These are phyloP conservation scores for Coenonympha glycerion DNA, from an alignment of 2,888 invertebrate genomes.

Conservation along the genomic window DNA sequence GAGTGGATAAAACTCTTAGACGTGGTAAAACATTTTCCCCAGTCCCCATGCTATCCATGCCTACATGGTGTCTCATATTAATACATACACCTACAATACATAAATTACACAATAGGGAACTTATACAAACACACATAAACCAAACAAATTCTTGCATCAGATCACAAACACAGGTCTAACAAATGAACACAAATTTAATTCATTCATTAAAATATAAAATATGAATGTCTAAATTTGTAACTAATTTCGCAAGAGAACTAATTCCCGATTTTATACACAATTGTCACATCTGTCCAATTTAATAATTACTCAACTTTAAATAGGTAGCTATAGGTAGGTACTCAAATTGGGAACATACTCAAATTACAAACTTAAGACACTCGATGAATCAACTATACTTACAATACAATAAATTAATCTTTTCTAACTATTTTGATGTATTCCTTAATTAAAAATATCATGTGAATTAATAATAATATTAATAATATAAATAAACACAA, in stretches of 20 bases:
- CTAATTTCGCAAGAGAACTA: too few species aligned
- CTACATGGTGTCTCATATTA: constrained; percentile 36
- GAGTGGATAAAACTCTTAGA: too few species aligned
- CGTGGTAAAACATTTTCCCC: constrained; percentile 8
- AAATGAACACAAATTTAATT: constrained; percentile 65
- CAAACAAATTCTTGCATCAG: constrained; percentile 68
- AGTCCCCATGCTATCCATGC: constrained; percentile 5
- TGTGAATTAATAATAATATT: constrained; percentile 64
- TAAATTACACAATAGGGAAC: constrained; percentile 76
- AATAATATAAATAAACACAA: constrained; percentile 58
- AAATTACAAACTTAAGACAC: too few species aligned
- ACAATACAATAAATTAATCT: constrained; percentile 73
- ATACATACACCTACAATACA: constrained; percentile 61
- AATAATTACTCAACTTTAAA: too few species aligned
- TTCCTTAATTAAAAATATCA: constrained; percentile 68
- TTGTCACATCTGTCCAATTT: too few species aligned
- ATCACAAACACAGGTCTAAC: constrained; percentile 71
- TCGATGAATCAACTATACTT: too few species aligned
- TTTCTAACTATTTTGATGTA: constrained; percentile 53
- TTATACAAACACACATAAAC: constrained; percentile 66
- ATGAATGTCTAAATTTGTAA: too few species aligned
- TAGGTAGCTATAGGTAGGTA: too few species aligned
- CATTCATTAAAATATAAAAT: too few species aligned
- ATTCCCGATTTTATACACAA: too few species aligned
- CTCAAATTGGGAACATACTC: too few species aligned